Conservation (phyloP, 2,113 vertebrate genomes). For the Melanerpes aurifrons region DNA sequence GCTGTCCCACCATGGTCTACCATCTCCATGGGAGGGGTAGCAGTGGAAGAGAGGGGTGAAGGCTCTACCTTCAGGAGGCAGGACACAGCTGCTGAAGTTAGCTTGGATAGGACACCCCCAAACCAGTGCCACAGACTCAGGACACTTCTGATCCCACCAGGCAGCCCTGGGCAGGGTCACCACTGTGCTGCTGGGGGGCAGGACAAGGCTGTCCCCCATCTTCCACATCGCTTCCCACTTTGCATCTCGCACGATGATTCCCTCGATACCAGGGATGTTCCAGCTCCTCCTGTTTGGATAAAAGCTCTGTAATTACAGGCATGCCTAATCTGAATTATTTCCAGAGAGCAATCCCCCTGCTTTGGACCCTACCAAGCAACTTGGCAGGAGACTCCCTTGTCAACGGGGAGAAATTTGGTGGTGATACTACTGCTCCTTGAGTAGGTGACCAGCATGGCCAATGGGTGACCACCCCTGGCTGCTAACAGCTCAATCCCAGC, state of each 20-base stretch:
- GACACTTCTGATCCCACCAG: not conserved
- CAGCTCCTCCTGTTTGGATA: constrained; percentile 60
- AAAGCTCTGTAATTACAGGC: constrained; percentile 59
- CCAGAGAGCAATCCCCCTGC: not conserved
- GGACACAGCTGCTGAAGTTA: fast-evolving
- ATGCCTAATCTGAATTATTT: constrained; percentile 66
- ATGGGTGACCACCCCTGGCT: not conserved
- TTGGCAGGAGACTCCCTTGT: not conserved
- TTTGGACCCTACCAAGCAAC: not conserved
- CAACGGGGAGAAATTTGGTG: not conserved
- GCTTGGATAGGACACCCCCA: not conserved
- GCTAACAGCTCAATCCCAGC: not conserved
- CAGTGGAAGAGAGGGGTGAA: not conserved
- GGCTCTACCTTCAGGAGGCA: not conserved
- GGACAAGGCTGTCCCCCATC: not conserved
- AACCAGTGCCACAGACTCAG: not conserved
- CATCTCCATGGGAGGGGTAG: not conserved
- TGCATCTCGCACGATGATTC: not conserved
- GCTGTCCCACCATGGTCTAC: not conserved
- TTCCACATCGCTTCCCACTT: not conserved
- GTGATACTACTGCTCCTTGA: not conserved
- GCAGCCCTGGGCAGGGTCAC: not conserved
- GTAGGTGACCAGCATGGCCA: not conserved
- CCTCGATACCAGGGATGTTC: constrained; percentile 25
- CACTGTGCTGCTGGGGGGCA: not conserved